phyloP scores from a whole-genome alignment of 2,888 invertebrate species.

The Proisotoma minuta region DNA sequence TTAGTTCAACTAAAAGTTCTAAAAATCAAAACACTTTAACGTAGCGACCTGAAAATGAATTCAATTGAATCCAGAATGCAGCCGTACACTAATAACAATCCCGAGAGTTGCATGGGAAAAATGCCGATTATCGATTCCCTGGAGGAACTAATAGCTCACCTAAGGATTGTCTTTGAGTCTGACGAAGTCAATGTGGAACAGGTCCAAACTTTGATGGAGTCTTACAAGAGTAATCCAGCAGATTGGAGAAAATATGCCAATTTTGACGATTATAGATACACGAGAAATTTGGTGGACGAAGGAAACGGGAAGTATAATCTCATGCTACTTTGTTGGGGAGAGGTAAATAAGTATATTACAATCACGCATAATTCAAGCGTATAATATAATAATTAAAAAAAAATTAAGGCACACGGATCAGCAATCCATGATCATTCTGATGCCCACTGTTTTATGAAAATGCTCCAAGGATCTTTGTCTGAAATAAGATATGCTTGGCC shows the following conservation, averaged over 20 bases:
- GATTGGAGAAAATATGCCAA: conserved; percentile 77
- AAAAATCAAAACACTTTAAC: too few species aligned
- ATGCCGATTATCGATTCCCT: too few species aligned
- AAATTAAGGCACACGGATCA: too few species aligned
- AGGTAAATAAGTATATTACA: too few species aligned
- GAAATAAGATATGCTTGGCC: conserved; percentile 87
- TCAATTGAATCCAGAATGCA: too few species aligned
- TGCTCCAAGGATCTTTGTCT: conserved; percentile 72
- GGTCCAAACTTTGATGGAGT: conserved; percentile 70
- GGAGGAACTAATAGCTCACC: conserved; percentile 54
- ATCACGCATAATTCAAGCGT: too few species aligned
- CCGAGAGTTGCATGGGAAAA: too few species aligned
- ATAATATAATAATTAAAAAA: too few species aligned
- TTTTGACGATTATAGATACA: conserved; percentile 65
- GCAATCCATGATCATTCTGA: conserved; percentile 95
- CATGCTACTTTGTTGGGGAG: conserved; percentile 97
- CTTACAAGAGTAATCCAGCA: conserved; percentile 78
- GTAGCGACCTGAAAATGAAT: too few species aligned
- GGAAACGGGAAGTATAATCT: conserved; percentile 97
- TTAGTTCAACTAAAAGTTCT: too few species aligned
- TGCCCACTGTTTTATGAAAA: conserved; percentile 97
- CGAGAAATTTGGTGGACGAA: conserved; percentile 88
- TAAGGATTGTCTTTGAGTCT: conserved; percentile 70
- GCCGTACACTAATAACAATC: too few species aligned
- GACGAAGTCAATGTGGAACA: conserved; percentile 86